Percentiles rank a stretch among this genome's conserved stretches.
Evolutionary conservation across 2,888 invertebrate species (phyloP).

Genomic region (Caenorhabditis sp.): DNA sequence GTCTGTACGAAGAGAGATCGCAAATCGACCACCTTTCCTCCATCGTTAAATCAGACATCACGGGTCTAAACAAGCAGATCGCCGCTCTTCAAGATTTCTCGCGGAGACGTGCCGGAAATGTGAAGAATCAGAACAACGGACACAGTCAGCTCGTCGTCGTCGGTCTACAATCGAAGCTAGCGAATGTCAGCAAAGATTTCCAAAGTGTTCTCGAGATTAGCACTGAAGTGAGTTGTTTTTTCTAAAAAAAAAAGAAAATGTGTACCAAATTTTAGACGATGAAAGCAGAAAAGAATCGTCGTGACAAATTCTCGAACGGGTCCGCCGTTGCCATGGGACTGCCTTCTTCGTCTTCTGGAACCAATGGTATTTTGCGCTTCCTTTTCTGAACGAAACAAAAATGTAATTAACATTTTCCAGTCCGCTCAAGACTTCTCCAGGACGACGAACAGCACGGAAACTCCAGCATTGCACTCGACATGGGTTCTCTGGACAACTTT

Average conservation of each 20-base stretch:
- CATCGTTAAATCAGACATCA: conserved; percentile 96
- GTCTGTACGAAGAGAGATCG: conserved; percentile 95
- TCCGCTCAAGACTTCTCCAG: conserved; percentile 81
- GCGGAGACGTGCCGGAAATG: conserved; percentile 43
- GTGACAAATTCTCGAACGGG: conserved; percentile 86
- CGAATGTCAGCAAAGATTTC: conserved; percentile 96
- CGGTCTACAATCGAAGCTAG: conserved; percentile 89
- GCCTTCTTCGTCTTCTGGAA: conserved; percentile 80
- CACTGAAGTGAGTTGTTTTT: conserved; percentile 86
- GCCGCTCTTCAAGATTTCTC: conserved; percentile 84
- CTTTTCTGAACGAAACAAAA: neutral
- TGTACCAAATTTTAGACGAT: conserved; percentile 84
- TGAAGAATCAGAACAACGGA: conserved; percentile 53
- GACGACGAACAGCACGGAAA: conserved; percentile 80
- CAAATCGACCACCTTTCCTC: conserved; percentile 98
- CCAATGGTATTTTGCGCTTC: conserved; percentile 79
- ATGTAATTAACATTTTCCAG: conserved; percentile 76
- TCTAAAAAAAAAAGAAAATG: neutral
- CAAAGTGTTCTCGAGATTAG: conserved; percentile 97
- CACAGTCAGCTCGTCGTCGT: conserved; percentile 87
- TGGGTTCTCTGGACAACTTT: conserved; percentile 83
- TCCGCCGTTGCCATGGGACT: conserved; percentile 76
- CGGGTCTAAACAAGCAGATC: conserved; percentile 95
- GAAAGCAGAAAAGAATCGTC: conserved; percentile 92
- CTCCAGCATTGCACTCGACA: conserved; percentile 89